phyloP scores from a whole-genome alignment of 2,888 invertebrate genomes.

The Melikaiella ostensackeni region DNA sequence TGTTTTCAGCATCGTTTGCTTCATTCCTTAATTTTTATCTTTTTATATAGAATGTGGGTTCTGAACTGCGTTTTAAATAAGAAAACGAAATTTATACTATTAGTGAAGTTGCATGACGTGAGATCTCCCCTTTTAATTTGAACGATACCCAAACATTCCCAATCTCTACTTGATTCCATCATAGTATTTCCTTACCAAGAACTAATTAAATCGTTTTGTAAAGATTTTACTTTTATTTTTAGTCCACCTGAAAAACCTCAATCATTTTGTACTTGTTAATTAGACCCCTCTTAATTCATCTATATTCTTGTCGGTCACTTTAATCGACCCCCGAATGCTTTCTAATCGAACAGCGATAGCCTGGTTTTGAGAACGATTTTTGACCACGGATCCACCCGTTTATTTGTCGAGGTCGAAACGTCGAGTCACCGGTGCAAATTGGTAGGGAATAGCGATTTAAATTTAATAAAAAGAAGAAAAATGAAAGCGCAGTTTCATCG shows the following conservation, averaged over 20 bases:
- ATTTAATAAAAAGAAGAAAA: constrained; percentile 1
- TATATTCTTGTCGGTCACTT: constrained; percentile 4
- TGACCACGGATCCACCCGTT: constrained; percentile 30
- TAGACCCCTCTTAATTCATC: constrained; percentile 8
- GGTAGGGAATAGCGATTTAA: constrained; percentile 51
- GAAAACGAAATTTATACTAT: too few species aligned
- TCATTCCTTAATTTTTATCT: too few species aligned
- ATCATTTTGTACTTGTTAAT: constrained; percentile 22
- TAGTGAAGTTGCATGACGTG: too few species aligned
- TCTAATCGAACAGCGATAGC: constrained; percentile 31
- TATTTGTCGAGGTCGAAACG: constrained; percentile 55
- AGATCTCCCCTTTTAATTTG: too few species aligned
- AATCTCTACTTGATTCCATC: too few species aligned
- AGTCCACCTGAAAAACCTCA: background rate
- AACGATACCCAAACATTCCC: too few species aligned
- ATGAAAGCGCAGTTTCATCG: background rate
- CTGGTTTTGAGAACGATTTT: constrained; percentile 19
- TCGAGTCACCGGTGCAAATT: constrained; percentile 71
- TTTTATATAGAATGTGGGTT: too few species aligned
- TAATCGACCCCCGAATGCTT: constrained; percentile 6
- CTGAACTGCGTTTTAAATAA: too few species aligned
- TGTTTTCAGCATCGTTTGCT: too few species aligned
- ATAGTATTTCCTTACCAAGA: background rate
- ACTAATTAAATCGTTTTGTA: background rate
- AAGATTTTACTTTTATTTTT: background rate